Base-by-base conservation (phyloP, 2,888 invertebrate species). In the Euzetes globulus region DNA sequence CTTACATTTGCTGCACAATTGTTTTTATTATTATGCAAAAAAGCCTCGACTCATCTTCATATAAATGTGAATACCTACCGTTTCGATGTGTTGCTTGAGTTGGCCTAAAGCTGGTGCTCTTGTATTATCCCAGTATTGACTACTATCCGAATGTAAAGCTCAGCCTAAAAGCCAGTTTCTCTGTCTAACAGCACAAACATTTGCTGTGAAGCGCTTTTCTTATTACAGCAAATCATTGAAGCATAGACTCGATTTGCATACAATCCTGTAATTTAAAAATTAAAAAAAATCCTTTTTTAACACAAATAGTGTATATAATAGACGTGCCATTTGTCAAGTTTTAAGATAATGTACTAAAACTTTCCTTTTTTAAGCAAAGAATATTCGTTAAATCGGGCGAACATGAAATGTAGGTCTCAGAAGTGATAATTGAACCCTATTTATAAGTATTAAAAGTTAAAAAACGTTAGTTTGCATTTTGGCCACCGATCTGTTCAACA, bases 251-350 rank as follows among this genome's bases (percentile, higher is more conserved):
- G 33, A 65, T 60, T 60, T 60, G 60, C 27, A 60, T 33, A 33
- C 17, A 37, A 65, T 65, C n/a, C n/a, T 19, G 29, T 65, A 19
- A 37, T 65, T 58, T 27, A 65, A 65, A 65, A 65, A 65, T 65
- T 65, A 63, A 41, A 65, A 41, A 65, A 65, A 65, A n/a, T 9
- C 41, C 17, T 65, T 63, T n/a, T 65, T 13, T 65, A 19, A 22
- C 41, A 22, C 19, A 17, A 37, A 65, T 9, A 65, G 37, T 65
- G 41, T 5, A 15, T 27, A 41, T 29, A 65, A 65, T 65, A 65
- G 65, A 65, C 65, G 65, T 41, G 65, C 65, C 65, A 65, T 65
- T 65, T 65, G 65, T 65, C 65, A 37, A 41, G 65, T 65, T 29
- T 65, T 41, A 11, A 65, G 65, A 65, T 65, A 65, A 65, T 65